Percentiles rank a stretch among this genome's conserved stretches.
Conservation (phyloP, 1,140 invertebrate species). For the Mycetomoellerius zeteki region DNA sequence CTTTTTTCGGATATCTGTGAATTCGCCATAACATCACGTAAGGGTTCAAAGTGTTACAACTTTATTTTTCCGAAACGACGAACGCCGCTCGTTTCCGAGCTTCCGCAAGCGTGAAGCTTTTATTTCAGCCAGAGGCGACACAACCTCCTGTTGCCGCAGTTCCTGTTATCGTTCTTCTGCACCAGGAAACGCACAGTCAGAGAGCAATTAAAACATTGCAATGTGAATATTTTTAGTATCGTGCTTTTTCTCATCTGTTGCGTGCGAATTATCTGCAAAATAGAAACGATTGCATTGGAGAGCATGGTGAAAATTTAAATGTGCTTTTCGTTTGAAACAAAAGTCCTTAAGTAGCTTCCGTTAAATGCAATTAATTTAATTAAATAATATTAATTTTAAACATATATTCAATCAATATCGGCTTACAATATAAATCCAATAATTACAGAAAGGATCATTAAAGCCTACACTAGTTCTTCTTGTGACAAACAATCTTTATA, state of each 20-base stretch:
- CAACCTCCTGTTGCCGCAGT: conserved; percentile 33
- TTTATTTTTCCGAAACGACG: conserved; percentile 48
- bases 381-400: background rate
- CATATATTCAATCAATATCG: too few relatives aligned
- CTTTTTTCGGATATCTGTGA: conserved; percentile 35
- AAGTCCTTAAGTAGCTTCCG: background rate
- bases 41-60: conserved; percentile 40
- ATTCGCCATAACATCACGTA: background rate
- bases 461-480: too few relatives aligned
- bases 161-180: conserved; percentile 29
- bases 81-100: conserved; percentile 15
- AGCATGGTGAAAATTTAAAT: background rate
- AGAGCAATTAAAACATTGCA: conserved; percentile 55
- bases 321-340: background rate
- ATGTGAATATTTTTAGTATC: conserved; percentile 46
- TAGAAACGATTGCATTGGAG: conserved; percentile 9
- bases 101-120: conserved; percentile 40
- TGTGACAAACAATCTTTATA: too few relatives aligned
- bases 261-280: conserved; percentile 37
- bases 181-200: background rate
- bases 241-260: conserved; percentile 39
- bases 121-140: conserved; percentile 42
- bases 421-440: too few relatives aligned
- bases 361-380: conserved; percentile 9
- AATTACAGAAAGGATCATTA: too few relatives aligned